Base-by-base conservation (phyloP, 2,113 vertebrate species). In the Capreolus pygargus region DNA sequence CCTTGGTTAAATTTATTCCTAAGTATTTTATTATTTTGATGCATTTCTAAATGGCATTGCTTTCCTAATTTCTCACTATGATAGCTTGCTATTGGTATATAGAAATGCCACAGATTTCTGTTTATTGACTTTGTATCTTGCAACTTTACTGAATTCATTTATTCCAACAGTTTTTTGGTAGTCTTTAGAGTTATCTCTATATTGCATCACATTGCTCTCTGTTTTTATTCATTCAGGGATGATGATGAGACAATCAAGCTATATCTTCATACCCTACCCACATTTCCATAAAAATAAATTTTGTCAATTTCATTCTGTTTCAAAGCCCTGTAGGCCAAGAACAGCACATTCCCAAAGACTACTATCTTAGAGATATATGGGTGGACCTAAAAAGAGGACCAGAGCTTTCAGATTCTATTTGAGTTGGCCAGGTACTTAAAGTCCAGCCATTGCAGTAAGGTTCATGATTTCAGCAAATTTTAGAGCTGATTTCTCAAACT, bases 331-430 rank as follows among this genome's bases (percentile, higher is more conserved):
- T 64, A 92, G 76, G 61, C 94, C 93, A 89, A 97, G 23, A 97
- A 6, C 19, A 97, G 70, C 60, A 57, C 27, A 79, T 90, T 88
- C 36, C 45, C 36, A 70, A 54, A 96, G 81, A 88, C 13, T 45
- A 36, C 89, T 58, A 5, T 78, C 67, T 95, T 95, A 92, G 54
- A 89, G 11, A 92, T 55, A 7, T n/a, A 43, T 7, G 50, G 27
- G 15, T 74, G 91, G 36, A 55, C 55, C 58, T 79, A 82, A 64
- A 78, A 78, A 82, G 60, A 82, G 36, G 55, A 85, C 86, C 76
- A 83, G 84, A 95, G 91, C 76, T 96, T 98, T 97, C 45, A 54
- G 52, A 93, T 87, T 96, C 91, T 64, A 12, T 96, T 96, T 93
- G 86, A 96, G 21, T 61, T 91, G 55, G 36, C 93, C 89, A 97